Base-by-base conservation (phyloP, 1,140 invertebrate species). In the Magallana gigas region DNA sequence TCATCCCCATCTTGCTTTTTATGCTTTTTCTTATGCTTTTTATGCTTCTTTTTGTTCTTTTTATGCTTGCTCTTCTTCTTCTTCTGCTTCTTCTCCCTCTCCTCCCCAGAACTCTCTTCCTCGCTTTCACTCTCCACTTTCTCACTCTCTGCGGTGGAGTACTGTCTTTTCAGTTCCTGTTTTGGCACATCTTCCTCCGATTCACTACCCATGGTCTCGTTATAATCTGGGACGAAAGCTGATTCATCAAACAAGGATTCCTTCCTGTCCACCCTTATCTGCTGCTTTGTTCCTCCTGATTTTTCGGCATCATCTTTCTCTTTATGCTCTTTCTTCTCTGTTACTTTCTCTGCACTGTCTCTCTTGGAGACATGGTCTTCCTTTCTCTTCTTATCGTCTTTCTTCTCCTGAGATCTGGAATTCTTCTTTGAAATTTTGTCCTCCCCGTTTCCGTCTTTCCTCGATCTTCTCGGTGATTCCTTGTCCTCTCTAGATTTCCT, bases 211-310 rank as follows among this genome's bases (percentile, higher is more conserved):
- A 68, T 83, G 18, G 88, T 48, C 80, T 93, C 92, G 14, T 92
- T 90, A 87, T 94, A 94, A 88, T 94, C 93, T 11, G 93, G 93
- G 64, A 92, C 93, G 91, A 94, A 94, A 58, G 88, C 87, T 7
- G 92, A 85, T 81, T 94, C 93, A 84, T 94, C 93, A 29, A 93
- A 88, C 23, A 94, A 85, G 1, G 93, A 94, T 23, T 93, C 89
- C 85, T 94, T 94, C n/a, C 93, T 88, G 48, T 92, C 91, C 2
- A 29, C 18, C 36, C 68, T 76, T 29, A 29, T 8, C 29, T 8
- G 12, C 23, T 12, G 23, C 7, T 76, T 76, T 76, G 23, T 76
- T 29, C 36, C 23, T 48, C 23, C 29, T 12, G 68, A 76, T 12
- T 12, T 12, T 36, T 76, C 68, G 5, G 6, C 23, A 3, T 29